These are phyloP conservation scores for Cochlearius cochlearius DNA, from an alignment of 2,113 vertebrate species.

Conservation along the genomic window DNA sequence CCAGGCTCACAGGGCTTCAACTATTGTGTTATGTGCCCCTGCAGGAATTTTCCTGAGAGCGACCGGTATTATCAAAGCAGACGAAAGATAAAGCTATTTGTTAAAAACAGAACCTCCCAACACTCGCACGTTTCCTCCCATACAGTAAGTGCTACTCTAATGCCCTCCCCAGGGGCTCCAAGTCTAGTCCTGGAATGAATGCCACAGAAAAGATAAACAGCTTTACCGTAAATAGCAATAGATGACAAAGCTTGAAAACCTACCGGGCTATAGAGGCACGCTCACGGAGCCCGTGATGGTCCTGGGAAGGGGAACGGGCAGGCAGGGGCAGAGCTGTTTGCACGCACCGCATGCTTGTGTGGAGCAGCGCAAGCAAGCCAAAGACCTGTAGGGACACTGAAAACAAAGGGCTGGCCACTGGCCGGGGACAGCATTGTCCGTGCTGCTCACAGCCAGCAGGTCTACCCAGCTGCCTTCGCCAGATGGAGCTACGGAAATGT, in stretches of 20 bases:
- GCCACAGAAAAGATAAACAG: background rate
- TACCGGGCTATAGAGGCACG: fast-evolving
- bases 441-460: background rate
- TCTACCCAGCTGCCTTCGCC: background rate
- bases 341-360: fast-evolving
- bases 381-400: fast-evolving
- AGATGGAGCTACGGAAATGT: background rate
- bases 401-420: background rate
- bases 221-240: background rate
- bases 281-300: background rate
- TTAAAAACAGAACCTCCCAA: conserved; percentile 38
- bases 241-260: background rate
- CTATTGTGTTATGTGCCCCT: background rate
- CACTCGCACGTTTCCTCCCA: background rate
- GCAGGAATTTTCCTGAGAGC: conserved; percentile 9
- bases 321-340: background rate
- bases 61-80: background rate
- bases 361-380: background rate
- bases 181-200: background rate
- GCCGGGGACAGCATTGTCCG: fast-evolving
- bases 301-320: background rate
- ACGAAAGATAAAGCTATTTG: background rate
- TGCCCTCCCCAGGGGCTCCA: background rate
- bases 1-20: background rate
- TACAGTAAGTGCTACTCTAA: background rate